Evolutionary conservation across 2,113 vertebrate species (phyloP).

Genomic region (Otus sunia): DNA sequence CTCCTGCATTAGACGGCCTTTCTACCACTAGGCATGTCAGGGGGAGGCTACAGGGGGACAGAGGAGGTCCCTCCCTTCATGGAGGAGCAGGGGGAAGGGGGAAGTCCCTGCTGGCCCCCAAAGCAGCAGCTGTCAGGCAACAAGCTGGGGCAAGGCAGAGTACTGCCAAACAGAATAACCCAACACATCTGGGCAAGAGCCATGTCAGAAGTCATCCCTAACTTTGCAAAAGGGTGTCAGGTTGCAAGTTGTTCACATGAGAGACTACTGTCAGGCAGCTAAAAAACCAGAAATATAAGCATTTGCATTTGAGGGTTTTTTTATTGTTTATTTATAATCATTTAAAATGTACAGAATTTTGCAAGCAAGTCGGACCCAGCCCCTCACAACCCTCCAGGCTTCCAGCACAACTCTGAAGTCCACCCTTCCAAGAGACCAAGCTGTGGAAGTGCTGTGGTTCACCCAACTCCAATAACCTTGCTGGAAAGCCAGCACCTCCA

Average conservation of each 20-base stretch:
- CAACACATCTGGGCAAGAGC: not conserved
- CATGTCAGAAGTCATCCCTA: not conserved
- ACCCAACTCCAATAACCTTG: not conserved
- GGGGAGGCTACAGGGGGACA: not conserved
- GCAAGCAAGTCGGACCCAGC: not conserved
- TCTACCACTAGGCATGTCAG: not conserved
- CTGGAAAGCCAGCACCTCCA: not conserved
- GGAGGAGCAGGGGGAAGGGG: too few relatives aligned
- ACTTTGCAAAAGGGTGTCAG: not conserved
- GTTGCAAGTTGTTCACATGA: not conserved
- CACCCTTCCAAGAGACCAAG: not conserved
- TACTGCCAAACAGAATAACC: not conserved
- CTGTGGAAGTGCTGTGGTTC: not conserved
- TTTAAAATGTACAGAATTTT: slow-evolving; percentile 31
- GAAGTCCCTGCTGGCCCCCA: not conserved
- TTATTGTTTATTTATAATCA: not conserved
- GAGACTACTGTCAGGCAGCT: not conserved
- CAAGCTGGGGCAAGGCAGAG: not conserved
- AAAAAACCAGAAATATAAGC: not conserved
- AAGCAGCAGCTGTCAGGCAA: not conserved
- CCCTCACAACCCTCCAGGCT: not conserved
- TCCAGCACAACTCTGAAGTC: not conserved
- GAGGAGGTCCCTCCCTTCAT: not conserved
- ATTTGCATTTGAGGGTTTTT: not conserved
- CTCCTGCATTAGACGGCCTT: not conserved